Evolutionary conservation across 1,140 invertebrate genomes (phyloP), one percentile per base, ranked within the genome.

Genomic region (Euura lappo): DNA sequence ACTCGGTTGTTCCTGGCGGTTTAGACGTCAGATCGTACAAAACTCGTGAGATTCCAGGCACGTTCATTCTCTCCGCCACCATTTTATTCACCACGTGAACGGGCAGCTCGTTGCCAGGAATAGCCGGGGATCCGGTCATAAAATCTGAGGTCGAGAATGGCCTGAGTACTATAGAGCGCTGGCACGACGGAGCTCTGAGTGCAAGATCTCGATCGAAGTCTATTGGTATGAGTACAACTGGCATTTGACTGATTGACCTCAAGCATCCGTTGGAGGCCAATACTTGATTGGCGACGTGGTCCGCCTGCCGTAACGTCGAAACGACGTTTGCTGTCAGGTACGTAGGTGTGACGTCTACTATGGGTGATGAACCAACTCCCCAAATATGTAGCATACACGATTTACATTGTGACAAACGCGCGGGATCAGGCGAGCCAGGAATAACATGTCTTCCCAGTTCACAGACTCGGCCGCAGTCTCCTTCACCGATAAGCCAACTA

Each of bases 1-100:
- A 99, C 91, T 99, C 98, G 28, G 98, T 99, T 66, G 98, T 99
- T 73, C 96, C 98, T 5, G 98, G 98, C 67, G 98, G 98, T 89
- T 99, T 99, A 71, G 97, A 93, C 74, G 98, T 99, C 75, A 99
- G 90, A 89, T 99, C 98, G 87, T 99, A 99, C 72, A 99, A 89
- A 72, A 99, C 97, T 83, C 98, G 91, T 60, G 98, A 99, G 78
- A 99, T 95, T 68, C 97, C 97, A 45, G 94, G 93, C 79, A 98
- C 94, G 79, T 90, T 89, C 80, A 91, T 87, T 80, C 98, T 92
- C 84, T 96, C 95, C 73, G 91, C 90, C 68, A 96, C 96, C 93
- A 99, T 99, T 88, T 95, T 93, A 79, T 94, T 92, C 65, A 99
- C 91, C 72, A 98, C 96, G 82, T 94, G 91, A 74, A 94, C 82